Conservation (phyloP, 2,113 vertebrate species). For the Epinephelus moara region DNA sequence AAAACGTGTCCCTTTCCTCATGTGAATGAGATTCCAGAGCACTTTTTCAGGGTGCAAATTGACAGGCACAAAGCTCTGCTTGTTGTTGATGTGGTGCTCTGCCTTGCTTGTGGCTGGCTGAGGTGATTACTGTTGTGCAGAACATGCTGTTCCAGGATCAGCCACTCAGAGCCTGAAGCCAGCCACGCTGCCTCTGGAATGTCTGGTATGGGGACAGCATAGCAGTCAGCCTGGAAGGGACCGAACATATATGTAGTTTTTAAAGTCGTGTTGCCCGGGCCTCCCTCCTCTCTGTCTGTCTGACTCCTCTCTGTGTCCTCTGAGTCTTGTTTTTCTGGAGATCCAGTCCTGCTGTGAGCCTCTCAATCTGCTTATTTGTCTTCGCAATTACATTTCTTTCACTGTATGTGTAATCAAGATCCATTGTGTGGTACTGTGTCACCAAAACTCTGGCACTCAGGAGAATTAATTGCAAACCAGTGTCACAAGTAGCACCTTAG, state of each 20-base stretch:
- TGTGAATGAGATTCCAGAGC: conserved; percentile 70
- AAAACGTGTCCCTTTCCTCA: conserved; percentile 25
- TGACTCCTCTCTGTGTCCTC: conserved; percentile 18
- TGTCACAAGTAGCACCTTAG: conserved; percentile 35
- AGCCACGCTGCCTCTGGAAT: conserved; percentile 81
- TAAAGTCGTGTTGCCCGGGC: conserved; percentile 32
- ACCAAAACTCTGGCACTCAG: conserved; percentile 36
- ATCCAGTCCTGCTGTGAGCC: conserved; percentile 34
- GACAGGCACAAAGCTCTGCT: conserved; percentile 66
- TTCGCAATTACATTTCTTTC: conserved; percentile 50
- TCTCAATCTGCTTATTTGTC: conserved; percentile 40
- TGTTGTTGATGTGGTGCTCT: conserved; percentile 69
- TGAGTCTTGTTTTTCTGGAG: conserved; percentile 16
- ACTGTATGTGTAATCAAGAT: conserved; percentile 58
- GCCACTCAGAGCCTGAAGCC: conserved; percentile 72
- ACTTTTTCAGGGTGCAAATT: conserved; percentile 60
- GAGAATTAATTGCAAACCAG: conserved; percentile 40
- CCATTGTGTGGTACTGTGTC: conserved; percentile 55
- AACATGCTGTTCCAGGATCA: conserved; percentile 78
- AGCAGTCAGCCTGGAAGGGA: conserved; percentile 62
- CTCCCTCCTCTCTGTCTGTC: conserved; percentile 4
- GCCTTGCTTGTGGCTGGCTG: conserved; percentile 71
- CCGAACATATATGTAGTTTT: conserved; percentile 58
- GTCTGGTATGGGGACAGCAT: conserved; percentile 82
- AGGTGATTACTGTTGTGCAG: conserved; percentile 74